phyloP scores from a whole-genome alignment of 2,888 invertebrate species.

The Micoletzkya japonica region DNA sequence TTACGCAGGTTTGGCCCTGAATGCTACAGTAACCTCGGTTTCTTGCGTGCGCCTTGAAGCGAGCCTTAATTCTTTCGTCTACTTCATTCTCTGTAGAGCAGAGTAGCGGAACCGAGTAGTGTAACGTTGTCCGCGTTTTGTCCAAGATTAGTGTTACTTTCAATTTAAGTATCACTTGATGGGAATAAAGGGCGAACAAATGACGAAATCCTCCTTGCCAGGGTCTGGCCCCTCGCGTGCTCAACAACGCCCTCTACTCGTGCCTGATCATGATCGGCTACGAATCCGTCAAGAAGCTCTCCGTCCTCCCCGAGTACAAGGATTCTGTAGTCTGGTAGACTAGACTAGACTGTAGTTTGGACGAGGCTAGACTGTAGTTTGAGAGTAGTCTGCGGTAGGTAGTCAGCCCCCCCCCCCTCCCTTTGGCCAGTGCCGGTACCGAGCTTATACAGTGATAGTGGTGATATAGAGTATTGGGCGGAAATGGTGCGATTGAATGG shows the following conservation, averaged over 20 bases:
- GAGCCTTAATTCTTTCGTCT: too few relatives aligned
- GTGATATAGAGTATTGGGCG: neutral
- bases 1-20: slow-evolving; percentile 50
- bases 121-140: neutral
- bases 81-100: too few relatives aligned
- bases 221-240: slow-evolving; percentile 57
- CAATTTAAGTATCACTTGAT: too few relatives aligned
- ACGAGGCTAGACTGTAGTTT: too few relatives aligned
- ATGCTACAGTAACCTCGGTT: too few relatives aligned
- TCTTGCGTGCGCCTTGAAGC: too few relatives aligned
- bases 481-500: too few relatives aligned
- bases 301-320: slow-evolving; percentile 52
- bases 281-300: slow-evolving; percentile 55
- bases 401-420: neutral
- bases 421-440: neutral
- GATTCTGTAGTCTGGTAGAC: slow-evolving; percentile 54
- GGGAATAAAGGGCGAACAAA: too few relatives aligned
- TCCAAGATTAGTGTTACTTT: neutral
- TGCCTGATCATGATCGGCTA: slow-evolving; percentile 57
- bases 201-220: slow-evolving; percentile 27
- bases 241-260: slow-evolving; percentile 56
- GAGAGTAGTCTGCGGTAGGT: slow-evolving; percentile 1
- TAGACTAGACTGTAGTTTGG: neutral
- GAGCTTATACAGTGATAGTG: slow-evolving; percentile 4
- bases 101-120: too few relatives aligned